phyloP scores from a whole-genome alignment of 2,888 invertebrate species.

The Aphidoletes aphidimyza region DNA sequence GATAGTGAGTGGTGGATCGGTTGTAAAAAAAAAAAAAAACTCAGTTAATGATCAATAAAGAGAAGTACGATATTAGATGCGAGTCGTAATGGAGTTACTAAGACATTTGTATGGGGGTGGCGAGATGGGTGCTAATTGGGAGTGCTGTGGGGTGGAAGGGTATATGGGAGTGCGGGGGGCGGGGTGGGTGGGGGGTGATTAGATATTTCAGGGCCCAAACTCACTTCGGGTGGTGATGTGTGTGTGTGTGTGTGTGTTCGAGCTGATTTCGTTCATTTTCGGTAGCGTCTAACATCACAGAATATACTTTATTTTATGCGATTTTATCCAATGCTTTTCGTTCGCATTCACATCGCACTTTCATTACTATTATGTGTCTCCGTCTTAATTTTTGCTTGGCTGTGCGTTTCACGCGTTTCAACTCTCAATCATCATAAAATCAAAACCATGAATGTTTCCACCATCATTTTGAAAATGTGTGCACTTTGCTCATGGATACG shows the following conservation, averaged over 20 bases:
- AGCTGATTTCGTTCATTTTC: too few species aligned
- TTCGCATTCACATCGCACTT: background rate
- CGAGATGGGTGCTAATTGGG: too few species aligned
- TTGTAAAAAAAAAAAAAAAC: background rate
- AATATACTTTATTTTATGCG: conserved; percentile 17
- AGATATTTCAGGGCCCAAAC: too few species aligned
- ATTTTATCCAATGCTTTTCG: conserved; percentile 8
- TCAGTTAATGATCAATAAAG: background rate
- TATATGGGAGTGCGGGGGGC: too few species aligned
- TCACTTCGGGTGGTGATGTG: too few species aligned
- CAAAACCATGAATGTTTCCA: conserved; percentile 12
- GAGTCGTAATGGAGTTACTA: too few species aligned
- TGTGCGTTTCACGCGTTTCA: conserved; percentile 16
- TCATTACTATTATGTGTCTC: conserved; percentile 3
- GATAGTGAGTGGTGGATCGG: background rate
- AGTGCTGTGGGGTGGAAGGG: too few species aligned
- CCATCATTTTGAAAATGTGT: background rate
- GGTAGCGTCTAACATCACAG: conserved; percentile 22
- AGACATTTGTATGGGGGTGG: too few species aligned
- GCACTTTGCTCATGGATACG: too few species aligned
- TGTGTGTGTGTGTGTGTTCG: too few species aligned
- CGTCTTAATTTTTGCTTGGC: conserved; percentile 29
- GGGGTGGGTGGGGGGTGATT: too few species aligned
- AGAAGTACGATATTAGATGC: too few species aligned
- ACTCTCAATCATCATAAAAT: conserved; percentile 38